phyloP scores from a whole-genome alignment of 2,113 vertebrate genomes.

The Raja brachyura region DNA sequence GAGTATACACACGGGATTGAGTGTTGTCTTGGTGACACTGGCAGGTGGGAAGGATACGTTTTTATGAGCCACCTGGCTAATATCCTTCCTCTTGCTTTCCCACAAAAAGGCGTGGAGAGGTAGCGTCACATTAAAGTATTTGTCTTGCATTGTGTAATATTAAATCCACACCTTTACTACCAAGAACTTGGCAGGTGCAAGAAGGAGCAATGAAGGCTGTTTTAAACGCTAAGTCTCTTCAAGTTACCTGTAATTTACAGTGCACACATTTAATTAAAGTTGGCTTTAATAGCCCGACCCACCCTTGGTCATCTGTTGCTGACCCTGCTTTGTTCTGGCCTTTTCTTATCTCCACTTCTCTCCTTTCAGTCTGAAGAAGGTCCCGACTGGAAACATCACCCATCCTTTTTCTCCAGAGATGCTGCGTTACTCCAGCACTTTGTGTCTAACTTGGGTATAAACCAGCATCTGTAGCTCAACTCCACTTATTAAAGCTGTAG shows the following conservation, averaged over 20 bases:
- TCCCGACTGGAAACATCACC: too few species aligned
- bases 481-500: not conserved
- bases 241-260: not conserved
- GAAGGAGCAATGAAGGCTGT: not conserved
- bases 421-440: too few species aligned
- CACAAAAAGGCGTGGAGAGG: not conserved
- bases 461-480: too few species aligned
- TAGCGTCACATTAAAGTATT: not conserved
- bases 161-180: constrained; percentile 22
- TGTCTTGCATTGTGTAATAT: constrained; percentile 11
- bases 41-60: not conserved
- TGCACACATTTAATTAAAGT: not conserved
- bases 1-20: not conserved
- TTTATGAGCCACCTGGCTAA: constrained; percentile 4
- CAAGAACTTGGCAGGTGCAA: not conserved
- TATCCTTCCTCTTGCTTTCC: constrained; percentile 22
- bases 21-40: constrained; percentile 17
- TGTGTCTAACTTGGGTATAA: too few species aligned
- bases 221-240: not conserved
- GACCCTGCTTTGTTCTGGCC: too few species aligned
- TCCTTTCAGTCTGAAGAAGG: too few species aligned
- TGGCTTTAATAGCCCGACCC: too few species aligned
- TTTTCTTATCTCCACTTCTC: too few species aligned
- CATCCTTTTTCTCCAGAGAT: too few species aligned
- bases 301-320: too few species aligned